Evolutionary conservation across 1,140 invertebrate species (phyloP).

Genomic region (Brachionus rotundiformis): DNA sequence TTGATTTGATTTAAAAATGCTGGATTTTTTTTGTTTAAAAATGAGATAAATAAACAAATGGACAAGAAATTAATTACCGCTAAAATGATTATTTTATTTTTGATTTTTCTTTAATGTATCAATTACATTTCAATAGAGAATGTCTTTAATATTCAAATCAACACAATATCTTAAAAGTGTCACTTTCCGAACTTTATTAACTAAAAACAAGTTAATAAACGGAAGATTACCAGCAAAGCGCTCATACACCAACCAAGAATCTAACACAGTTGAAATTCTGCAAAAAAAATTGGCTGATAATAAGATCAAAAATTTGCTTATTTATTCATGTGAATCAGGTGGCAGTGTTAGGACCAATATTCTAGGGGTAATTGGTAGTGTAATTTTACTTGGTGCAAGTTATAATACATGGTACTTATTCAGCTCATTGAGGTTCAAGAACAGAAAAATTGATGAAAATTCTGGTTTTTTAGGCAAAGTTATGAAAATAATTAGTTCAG

Average conservation of each 20-base stretch:
- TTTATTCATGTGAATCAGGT: constrained; percentile 8
- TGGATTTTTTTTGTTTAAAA: too few species aligned
- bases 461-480: neutral
- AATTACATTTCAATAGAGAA: neutral
- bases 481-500: constrained; percentile 29
- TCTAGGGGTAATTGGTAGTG: constrained; percentile 13
- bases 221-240: too few species aligned
- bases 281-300: constrained; percentile 35
- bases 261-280: neutral
- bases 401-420: constrained; percentile 48
- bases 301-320: neutral
- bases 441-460: neutral
- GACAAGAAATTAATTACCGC: neutral
- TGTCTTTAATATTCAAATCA: constrained; percentile 18
- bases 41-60: too few species aligned
- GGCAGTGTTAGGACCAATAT: constrained; percentile 13
- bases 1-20: too few species aligned
- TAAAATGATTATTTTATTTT: neutral
- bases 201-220: neutral
- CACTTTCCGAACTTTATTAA: neutral
- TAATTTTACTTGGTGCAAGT: constrained; percentile 36
- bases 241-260: neutral
- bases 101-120: neutral
- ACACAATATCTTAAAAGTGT: neutral
- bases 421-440: constrained; percentile 7